Percentiles rank a stretch among this genome's conserved stretches.
phyloP scores from a whole-genome alignment of 2,888 invertebrate genomes.

The Physocephala rufipes region DNA sequence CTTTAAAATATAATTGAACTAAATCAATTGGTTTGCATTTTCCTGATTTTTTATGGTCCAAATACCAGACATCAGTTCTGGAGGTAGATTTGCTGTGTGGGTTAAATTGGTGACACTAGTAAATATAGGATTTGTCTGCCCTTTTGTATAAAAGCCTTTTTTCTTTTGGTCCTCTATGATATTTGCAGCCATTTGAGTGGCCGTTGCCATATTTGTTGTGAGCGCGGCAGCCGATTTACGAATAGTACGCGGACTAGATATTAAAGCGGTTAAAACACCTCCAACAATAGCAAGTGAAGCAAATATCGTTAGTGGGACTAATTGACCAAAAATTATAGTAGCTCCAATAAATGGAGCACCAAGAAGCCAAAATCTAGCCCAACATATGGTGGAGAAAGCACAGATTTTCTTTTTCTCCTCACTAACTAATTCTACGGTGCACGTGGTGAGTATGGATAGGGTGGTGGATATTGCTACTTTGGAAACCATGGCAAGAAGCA shows the following conservation, averaged over 20 bases:
- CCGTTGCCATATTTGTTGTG: slow-evolving; percentile 43
- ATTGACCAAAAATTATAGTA: slow-evolving; percentile 62
- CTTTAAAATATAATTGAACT: too few species aligned
- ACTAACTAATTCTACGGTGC: slow-evolving; percentile 64
- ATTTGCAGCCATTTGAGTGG: slow-evolving; percentile 38
- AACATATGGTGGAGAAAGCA: slow-evolving; percentile 64
- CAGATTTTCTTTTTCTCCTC: slow-evolving; percentile 63
- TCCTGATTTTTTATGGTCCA: slow-evolving; percentile 64
- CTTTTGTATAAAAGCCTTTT: slow-evolving; percentile 69
- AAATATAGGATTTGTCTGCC: slow-evolving; percentile 66
- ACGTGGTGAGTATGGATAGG: slow-evolving; percentile 64
- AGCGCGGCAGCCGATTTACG: slow-evolving; percentile 50
- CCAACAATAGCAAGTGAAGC: slow-evolving; percentile 62
- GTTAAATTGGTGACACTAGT: slow-evolving; percentile 56
- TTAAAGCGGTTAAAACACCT: slow-evolving; percentile 60
- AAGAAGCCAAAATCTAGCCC: slow-evolving; percentile 65
- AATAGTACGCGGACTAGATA: slow-evolving; percentile 64
- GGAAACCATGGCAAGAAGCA: slow-evolving; percentile 65
- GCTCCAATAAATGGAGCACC: slow-evolving; percentile 66
- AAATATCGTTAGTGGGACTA: slow-evolving; percentile 64
- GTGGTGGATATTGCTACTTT: slow-evolving; percentile 66
- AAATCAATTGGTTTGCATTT: slow-evolving; percentile 25
- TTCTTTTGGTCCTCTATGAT: slow-evolving; percentile 55
- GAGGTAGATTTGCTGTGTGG: slow-evolving; percentile 63
- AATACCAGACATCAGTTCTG: slow-evolving; percentile 63